phyloP scores from a whole-genome alignment of 2,797 vertebrate genomes.

The Melanotaenia maccullochi region DNA sequence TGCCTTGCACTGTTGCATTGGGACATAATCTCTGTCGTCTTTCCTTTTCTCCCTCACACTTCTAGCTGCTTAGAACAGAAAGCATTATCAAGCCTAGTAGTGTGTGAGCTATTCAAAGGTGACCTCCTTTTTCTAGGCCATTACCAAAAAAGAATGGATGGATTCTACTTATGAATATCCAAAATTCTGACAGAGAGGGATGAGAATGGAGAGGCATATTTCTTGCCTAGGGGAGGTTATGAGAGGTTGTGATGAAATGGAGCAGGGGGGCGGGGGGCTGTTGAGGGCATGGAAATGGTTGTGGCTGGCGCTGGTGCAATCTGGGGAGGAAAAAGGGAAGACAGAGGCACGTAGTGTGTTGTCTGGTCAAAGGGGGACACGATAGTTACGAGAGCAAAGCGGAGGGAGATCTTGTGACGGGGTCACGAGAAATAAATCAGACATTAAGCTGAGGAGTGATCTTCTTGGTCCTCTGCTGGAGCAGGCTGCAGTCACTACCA shows the following conservation, averaged over 20 bases:
- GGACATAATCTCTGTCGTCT: conserved; percentile 47
- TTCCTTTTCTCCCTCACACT: conserved; percentile 33
- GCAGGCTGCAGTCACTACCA: conserved; percentile 38
- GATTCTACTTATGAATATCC: conserved; percentile 76
- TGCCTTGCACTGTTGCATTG: conserved; percentile 56
- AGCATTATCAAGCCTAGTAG: conserved; percentile 70
- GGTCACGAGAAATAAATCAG: conserved; percentile 83
- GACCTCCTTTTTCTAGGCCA: conserved; percentile 83
- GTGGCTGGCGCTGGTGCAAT: conserved; percentile 54
- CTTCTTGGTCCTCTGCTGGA: conserved; percentile 44
- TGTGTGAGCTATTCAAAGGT: conserved; percentile 80
- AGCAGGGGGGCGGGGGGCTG: conserved; percentile 32
- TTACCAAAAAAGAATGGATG: conserved; percentile 76
- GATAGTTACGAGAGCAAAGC: conserved; percentile 61
- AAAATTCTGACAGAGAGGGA: conserved; percentile 74
- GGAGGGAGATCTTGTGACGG: conserved; percentile 77
- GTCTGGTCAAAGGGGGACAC: conserved; percentile 70
- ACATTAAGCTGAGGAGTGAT: conserved; percentile 70
- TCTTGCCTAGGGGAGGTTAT: conserved; percentile 61
- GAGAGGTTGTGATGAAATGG: conserved; percentile 47
- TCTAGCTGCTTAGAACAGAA: conserved; percentile 61
- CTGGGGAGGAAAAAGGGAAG: conserved; percentile 49
- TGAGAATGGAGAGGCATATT: conserved; percentile 72
- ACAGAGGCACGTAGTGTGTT: conserved; percentile 75
- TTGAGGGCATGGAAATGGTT: conserved; percentile 59